phyloP scores from a whole-genome alignment of 2,888 invertebrate genomes.

The Dascillus cervinus region DNA sequence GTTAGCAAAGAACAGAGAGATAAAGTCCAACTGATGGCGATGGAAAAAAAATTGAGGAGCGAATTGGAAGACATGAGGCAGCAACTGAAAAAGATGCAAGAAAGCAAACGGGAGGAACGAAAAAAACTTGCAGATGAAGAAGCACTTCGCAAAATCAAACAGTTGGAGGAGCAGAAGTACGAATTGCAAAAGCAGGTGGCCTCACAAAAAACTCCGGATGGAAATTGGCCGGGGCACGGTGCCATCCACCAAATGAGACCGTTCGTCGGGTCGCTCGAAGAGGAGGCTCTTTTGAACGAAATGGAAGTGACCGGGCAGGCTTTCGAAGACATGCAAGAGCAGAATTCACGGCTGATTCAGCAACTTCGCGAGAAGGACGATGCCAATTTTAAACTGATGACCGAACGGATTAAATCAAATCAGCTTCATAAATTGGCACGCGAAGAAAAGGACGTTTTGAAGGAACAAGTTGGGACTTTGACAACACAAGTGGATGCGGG shows the following conservation, averaged over 20 bases:
- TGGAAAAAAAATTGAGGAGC: conserved; percentile 82
- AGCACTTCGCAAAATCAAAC: conserved; percentile 87
- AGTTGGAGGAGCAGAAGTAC: conserved; percentile 87
- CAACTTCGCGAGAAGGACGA: conserved; percentile 95
- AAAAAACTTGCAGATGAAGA: conserved; percentile 93
- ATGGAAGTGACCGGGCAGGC: conserved; percentile 99
- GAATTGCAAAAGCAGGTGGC: conserved; percentile 87
- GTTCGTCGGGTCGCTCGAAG: conserved; percentile 75
- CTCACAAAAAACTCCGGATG: conserved; percentile 67
- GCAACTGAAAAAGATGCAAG: conserved; percentile 81
- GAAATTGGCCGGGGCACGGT: conserved; percentile 41
- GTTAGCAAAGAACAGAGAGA: conserved; percentile 93
- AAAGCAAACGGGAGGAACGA: conserved; percentile 83
- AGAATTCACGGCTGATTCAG: conserved; percentile 90
- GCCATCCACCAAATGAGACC: conserved; percentile 53
- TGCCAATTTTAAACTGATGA: conserved; percentile 98
- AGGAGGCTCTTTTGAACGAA: conserved; percentile 93
- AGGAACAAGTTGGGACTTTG: conserved; percentile 65
- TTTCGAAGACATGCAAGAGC: conserved; percentile 99
- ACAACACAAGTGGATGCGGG: conserved; percentile 75
- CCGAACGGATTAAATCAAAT: conserved; percentile 91
- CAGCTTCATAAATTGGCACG: conserved; percentile 88
- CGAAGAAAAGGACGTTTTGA: conserved; percentile 90
- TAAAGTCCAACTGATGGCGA: conserved; percentile 93
- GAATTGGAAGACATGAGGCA: conserved; percentile 85